A percentile compares a stretch with the other conserved stretches of the same genome.
Evolutionary conservation across 2,113 vertebrate species (phyloP).

Genomic region (Rousettus leschenaultii): DNA sequence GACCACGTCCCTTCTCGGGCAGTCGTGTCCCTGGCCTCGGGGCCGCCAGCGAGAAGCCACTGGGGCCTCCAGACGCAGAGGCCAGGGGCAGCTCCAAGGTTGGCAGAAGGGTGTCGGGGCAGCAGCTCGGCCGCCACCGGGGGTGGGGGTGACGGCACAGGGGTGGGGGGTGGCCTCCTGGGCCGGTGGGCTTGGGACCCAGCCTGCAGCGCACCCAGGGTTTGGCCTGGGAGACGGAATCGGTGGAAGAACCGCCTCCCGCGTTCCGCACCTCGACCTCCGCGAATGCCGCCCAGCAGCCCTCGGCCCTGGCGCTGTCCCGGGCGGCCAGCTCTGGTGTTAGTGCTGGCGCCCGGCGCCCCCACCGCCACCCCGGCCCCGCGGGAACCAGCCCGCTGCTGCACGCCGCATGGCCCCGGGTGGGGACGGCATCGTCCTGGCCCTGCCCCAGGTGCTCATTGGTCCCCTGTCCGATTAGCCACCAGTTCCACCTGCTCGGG

Average conservation of each 20-base stretch:
- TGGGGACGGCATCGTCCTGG: fast-evolving
- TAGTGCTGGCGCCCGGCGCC: background rate
- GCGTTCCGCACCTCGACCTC: background rate
- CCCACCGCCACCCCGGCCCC: background rate
- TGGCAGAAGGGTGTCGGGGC: background rate
- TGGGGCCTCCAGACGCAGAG: fast-evolving
- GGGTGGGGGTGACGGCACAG: background rate
- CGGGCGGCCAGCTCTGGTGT: fast-evolving
- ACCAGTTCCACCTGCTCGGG: background rate
- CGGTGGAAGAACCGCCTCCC: background rate
- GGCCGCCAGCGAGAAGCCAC: background rate
- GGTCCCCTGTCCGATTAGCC: background rate
- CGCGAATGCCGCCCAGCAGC: fast-evolving
- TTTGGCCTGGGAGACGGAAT: too few species aligned
- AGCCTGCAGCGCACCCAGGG: background rate
- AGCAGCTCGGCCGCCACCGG: fast-evolving
- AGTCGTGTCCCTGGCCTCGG: background rate
- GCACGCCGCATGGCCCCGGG: fast-evolving
- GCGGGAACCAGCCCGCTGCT: background rate
- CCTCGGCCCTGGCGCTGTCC: fast-evolving
- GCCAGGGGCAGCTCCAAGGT: background rate
- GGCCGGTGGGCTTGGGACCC: background rate
- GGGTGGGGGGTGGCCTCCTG: background rate
- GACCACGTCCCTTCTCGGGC: fast-evolving
- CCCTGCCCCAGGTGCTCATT: fast-evolving